A percentile compares a stretch with the other conserved stretches of the same genome.
Conservation (phyloP, 1,140 invertebrate genomes). For the Leptinotarsa undecemlineata region DNA sequence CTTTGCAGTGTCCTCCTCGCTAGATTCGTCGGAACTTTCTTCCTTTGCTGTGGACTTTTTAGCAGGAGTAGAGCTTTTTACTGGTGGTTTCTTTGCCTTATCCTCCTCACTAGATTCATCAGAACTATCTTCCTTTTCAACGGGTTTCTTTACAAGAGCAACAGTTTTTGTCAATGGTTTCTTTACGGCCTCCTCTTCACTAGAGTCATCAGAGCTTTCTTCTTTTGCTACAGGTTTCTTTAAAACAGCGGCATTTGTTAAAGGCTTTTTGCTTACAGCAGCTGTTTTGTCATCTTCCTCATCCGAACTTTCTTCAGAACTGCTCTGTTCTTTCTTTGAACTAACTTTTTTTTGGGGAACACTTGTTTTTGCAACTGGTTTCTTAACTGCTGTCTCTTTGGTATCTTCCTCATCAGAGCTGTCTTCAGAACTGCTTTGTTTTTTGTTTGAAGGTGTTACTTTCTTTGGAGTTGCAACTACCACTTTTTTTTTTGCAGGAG, state of each 20-base stretch:
- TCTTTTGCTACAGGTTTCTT: conserved; percentile 36
- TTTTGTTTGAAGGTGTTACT: conserved; percentile 21
- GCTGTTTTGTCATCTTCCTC: conserved; percentile 23
- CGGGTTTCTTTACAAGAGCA: conserved; percentile 16
- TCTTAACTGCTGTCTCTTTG: conserved; percentile 34
- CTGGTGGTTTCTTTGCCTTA: neutral
- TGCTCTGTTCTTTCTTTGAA: conserved; percentile 34
- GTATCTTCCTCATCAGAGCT: conserved; percentile 34
- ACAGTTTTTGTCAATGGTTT: conserved; percentile 27
- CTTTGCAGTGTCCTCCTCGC: conserved; percentile 33
- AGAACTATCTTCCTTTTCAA: conserved; percentile 28
- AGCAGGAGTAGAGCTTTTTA: neutral
- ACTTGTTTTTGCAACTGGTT: conserved; percentile 20
- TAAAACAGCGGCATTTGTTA: neutral
- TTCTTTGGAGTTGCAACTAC: conserved; percentile 7
- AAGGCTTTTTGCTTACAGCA: conserved; percentile 17
- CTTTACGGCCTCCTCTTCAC: conserved; percentile 31
- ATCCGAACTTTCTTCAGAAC: conserved; percentile 46
- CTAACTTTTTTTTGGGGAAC: neutral
- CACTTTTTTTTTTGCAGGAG: conserved; percentile 25
- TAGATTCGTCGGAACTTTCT: conserved; percentile 44
- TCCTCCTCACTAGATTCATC: conserved; percentile 32
- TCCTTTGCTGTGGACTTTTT: conserved; percentile 36
- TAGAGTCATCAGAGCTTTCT: conserved; percentile 44
- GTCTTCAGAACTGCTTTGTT: conserved; percentile 46